Evolutionary conservation across 2,113 vertebrate genomes (phyloP).

Genomic region (Recurvirostra avosetta): DNA sequence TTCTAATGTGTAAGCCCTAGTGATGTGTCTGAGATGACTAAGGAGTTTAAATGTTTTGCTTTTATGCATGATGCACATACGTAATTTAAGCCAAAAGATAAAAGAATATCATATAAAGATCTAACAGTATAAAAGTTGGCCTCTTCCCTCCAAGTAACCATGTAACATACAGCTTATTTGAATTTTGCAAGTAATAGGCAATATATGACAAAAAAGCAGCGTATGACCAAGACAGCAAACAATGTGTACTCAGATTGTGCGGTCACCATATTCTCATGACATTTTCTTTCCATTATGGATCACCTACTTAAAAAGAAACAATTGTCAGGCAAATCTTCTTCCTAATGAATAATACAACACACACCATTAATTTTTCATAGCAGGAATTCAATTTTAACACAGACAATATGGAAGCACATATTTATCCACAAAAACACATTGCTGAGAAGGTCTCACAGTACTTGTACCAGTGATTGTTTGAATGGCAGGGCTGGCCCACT

Average conservation of each 20-base stretch:
- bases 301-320: background rate
- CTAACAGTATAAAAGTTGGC: background rate
- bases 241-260: background rate
- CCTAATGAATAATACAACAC: background rate
- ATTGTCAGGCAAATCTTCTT: background rate
- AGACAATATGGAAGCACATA: background rate
- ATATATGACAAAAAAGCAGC: background rate
- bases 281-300: background rate
- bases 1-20: background rate
- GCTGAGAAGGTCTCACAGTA: background rate
- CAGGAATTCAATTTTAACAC: background rate
- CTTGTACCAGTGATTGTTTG: background rate
- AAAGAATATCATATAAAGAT: background rate
- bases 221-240: background rate
- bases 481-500: background rate
- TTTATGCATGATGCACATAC: background rate
- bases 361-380: background rate
- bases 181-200: background rate
- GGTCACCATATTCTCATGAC: background rate
- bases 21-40: background rate
- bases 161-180: background rate
- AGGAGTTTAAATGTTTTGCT: background rate
- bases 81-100: background rate
- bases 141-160: background rate
- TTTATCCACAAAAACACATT: background rate